Evolutionary conservation across 2,113 vertebrate genomes (phyloP).

Genomic region (Pteruthius melanotis): DNA sequence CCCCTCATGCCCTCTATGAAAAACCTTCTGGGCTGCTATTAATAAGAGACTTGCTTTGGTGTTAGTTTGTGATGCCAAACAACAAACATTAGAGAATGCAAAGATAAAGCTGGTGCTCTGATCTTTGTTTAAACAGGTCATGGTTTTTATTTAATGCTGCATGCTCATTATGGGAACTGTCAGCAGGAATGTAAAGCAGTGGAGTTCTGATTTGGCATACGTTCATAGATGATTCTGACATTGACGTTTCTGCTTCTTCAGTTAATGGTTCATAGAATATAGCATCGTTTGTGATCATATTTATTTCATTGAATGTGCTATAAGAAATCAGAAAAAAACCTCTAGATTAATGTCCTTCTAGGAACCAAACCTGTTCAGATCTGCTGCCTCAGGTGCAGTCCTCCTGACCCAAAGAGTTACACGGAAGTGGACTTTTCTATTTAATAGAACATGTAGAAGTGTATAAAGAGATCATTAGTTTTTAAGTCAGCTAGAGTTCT

Average conservation of each 20-base stretch:
- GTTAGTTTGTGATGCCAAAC: not conserved
- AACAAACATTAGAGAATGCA: not conserved
- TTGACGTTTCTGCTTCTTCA: not conserved
- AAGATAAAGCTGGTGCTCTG: not conserved
- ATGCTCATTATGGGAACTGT: not conserved
- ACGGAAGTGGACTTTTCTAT: not conserved
- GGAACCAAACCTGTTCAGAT: not conserved
- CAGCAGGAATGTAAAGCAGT: not conserved
- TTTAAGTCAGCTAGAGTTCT: not conserved
- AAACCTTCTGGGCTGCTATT: not conserved
- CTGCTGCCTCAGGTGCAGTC: not conserved
- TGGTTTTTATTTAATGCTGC: slow-evolving; percentile 24
- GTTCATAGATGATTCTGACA: not conserved
- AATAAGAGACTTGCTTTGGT: not conserved
- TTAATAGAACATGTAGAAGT: not conserved
- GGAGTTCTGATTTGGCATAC: not conserved
- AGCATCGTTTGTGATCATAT: not conserved
- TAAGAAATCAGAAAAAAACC: not conserved
- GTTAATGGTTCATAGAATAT: not conserved
- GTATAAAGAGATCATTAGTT: not conserved
- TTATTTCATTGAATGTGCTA: not conserved
- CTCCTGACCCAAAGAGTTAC: not conserved
- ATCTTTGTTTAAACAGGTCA: slow-evolving; percentile 51
- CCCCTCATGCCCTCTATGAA: not conserved
- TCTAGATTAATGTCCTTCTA: not conserved